Percentiles rank a stretch among this genome's conserved stretches.
These are phyloP conservation scores for Enteromius radiatus DNA, from an alignment of 2,797 vertebrate species.

Conservation along the genomic window DNA sequence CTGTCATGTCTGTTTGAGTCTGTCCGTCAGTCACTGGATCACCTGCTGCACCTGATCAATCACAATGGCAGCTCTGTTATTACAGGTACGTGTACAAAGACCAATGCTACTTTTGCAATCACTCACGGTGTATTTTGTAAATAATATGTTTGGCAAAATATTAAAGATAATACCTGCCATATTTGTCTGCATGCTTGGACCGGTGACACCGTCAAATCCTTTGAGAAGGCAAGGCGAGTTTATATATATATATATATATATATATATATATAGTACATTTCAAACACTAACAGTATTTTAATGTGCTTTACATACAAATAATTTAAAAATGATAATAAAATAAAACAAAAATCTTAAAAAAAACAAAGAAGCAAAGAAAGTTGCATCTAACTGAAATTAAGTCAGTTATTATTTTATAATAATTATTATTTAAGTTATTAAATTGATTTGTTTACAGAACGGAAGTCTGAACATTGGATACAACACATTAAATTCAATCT, in stretches of 20 bases:
- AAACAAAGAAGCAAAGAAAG: background rate
- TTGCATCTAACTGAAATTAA: background rate
- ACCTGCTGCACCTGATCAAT: slow-evolving; percentile 63
- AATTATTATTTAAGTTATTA: background rate
- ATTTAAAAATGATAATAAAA: background rate
- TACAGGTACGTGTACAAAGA: background rate
- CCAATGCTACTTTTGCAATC: background rate
- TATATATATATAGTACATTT: background rate
- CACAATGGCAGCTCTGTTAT: slow-evolving; percentile 32
- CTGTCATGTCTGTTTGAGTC: slow-evolving; percentile 61
- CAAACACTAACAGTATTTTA: too few relatives aligned
- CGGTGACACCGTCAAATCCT: slow-evolving; percentile 42
- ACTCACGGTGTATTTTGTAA: background rate
- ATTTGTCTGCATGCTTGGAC: slow-evolving; percentile 37
- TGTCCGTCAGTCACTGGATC: slow-evolving; percentile 64
- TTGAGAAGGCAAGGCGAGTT: background rate
- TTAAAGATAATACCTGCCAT: slow-evolving; percentile 50
- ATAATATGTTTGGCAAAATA: background rate
- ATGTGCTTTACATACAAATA: background rate
- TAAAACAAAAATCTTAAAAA: background rate
- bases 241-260: background rate
- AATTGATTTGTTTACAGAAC: background rate
- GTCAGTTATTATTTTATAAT: background rate
- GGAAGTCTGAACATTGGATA: background rate
- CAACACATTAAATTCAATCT: background rate